Evolutionary conservation across 2,797 vertebrate genomes (phyloP).

Genomic region (Channa striata): DNA sequence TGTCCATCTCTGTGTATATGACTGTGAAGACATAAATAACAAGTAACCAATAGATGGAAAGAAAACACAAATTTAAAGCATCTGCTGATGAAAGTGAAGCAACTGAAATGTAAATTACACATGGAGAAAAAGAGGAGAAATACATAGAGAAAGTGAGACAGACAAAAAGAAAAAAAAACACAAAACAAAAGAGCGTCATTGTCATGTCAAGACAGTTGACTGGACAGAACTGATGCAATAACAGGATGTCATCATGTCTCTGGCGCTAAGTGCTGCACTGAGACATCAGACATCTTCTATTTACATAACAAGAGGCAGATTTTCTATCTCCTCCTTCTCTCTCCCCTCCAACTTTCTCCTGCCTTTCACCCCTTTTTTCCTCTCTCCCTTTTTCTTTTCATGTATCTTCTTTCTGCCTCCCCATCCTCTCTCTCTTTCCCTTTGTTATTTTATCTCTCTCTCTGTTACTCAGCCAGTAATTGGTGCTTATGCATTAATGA

Average conservation of each 20-base stretch:
- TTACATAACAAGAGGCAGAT: constrained; percentile 29
- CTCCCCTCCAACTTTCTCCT: constrained; percentile 10
- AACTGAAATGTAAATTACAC: not conserved
- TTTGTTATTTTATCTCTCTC: constrained; percentile 23
- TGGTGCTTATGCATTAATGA: constrained; percentile 77
- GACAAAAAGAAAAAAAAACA: not conserved
- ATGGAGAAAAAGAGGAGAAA: not conserved
- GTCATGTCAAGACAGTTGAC: constrained; percentile 52
- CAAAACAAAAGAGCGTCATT: constrained; percentile 37
- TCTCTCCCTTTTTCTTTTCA: constrained; percentile 8
- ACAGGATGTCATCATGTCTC: constrained; percentile 64
- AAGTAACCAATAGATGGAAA: not conserved
- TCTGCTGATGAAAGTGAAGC: not conserved
- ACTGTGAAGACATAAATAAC: not conserved
- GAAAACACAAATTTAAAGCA: not conserved
- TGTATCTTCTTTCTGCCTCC: constrained; percentile 4
- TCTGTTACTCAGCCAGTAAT: constrained; percentile 66
- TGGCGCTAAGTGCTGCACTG: constrained; percentile 69
- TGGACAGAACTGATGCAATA: constrained; percentile 61
- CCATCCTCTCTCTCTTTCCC: constrained; percentile 1
- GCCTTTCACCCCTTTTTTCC: constrained; percentile 7
- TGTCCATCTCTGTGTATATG: constrained; percentile 27
- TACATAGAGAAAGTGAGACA: not conserved
- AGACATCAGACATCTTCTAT: constrained; percentile 47
- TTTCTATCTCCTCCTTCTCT: constrained; percentile 8